Evolutionary conservation across 2,113 vertebrate genomes (phyloP).

Genomic region (Hippoglossus stenolepis): DNA sequence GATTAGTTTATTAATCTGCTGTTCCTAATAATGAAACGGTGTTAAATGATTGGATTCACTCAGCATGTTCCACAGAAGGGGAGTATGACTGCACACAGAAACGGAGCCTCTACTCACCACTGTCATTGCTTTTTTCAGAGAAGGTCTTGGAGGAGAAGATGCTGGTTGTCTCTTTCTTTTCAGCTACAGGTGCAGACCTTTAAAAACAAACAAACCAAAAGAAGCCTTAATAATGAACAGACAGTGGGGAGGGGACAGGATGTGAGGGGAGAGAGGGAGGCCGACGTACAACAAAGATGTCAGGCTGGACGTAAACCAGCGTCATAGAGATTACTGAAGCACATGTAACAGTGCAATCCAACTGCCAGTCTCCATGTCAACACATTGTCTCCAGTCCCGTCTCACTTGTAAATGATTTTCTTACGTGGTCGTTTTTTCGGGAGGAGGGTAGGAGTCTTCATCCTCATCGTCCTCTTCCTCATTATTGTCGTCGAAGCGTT

Average conservation of each 20-base stretch:
- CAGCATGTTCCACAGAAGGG: neutral
- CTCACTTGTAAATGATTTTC: neutral
- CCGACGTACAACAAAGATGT: neutral
- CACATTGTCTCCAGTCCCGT: too few species aligned
- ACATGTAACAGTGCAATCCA: neutral
- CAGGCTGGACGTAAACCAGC: too few species aligned
- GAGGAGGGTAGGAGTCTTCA: slow-evolving; percentile 81
- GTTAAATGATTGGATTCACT: too few species aligned
- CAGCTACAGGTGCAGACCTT: slow-evolving; percentile 84
- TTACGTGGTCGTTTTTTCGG: slow-evolving; percentile 79
- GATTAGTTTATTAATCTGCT: too few species aligned
- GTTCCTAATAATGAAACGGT: too few species aligned
- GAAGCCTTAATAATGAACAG: neutral
- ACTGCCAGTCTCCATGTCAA: neutral
- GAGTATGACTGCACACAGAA: neutral
- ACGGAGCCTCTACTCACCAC: slow-evolving; percentile 81
- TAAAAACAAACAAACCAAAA: slow-evolving; percentile 19
- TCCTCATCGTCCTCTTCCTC: slow-evolving; percentile 84
- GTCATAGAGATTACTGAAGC: neutral
- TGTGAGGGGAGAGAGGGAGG: neutral
- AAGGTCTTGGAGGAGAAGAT: slow-evolving; percentile 82
- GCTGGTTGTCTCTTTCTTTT: slow-evolving; percentile 79
- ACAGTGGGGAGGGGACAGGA: neutral
- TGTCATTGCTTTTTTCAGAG: slow-evolving; percentile 89
- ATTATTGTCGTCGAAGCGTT: slow-evolving; percentile 40